Evolutionary conservation across 1,140 invertebrate genomes (phyloP), one percentile per base, ranked within the genome.

Genomic region (Periplaneta americana): DNA sequence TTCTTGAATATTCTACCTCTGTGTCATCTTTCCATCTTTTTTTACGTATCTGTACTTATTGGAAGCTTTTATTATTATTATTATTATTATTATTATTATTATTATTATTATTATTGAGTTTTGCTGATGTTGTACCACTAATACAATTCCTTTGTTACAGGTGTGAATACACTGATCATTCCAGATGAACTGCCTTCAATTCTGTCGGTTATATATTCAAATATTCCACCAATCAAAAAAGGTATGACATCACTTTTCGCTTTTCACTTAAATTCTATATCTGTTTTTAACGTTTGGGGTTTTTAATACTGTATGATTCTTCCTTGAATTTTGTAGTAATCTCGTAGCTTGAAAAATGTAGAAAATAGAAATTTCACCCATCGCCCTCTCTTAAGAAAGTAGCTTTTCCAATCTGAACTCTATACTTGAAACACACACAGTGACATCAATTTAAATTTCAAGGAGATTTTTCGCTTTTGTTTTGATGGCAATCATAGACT

Each of bases 161-260:
- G 82, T 85, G 85, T 84, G 0, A 86, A 83, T 22, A 84, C 89
- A 79, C 86, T 94, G 2, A 93, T 95, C 83, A 90, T 96, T 74
- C 95, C 95, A 8, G 92, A 95, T 85, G 94, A 96, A 86, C 83
- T 96, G 74, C 93, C 94, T 15, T 94, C 94, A 0, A 85, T 95
- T 32, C 87, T 96, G 4, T 95, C 94, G 0, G 88, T 96, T 5
- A 91, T 95, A 1, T 96, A 95, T 85, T 94, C 94, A 0, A 95
- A 95, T 84, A 95, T 96, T 80, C 94, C 94, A n/a, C 94, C 94
- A 6, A 92, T 96, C 15, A 94, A 94, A 84, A 96, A 95, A 93
- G 95, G 94, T 94, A 90, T 89, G 84, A 81, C 76, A 36, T 15
- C 74, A 57, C 5, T 48, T n/a, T n/a, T n/a, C n/a, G n/a, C 5